Conservation (phyloP, 2,113 vertebrate species). For the Pygoscelis antarcticus region DNA sequence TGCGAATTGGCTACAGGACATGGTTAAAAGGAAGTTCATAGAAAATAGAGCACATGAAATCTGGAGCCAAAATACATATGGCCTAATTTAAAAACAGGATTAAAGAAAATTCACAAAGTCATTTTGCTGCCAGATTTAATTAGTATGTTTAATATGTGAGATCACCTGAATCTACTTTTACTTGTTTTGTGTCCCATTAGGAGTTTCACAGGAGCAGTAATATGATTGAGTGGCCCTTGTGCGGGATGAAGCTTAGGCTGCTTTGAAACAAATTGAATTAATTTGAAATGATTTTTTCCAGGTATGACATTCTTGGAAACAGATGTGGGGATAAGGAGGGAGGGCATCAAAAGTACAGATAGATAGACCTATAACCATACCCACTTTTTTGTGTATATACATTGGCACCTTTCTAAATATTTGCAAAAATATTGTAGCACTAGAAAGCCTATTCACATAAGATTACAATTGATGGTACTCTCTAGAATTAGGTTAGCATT, state of each 20-base stretch:
- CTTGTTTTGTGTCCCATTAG: slow-evolving; percentile 52
- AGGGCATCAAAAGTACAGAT: background rate
- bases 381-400: background rate
- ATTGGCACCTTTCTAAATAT: background rate
- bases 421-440: background rate
- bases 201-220: slow-evolving; percentile 51
- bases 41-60: slow-evolving; percentile 12
- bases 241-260: slow-evolving; percentile 40
- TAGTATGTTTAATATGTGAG: slow-evolving; percentile 40
- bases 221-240: slow-evolving; percentile 61
- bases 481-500: background rate
- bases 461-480: background rate
- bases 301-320: slow-evolving; percentile 62
- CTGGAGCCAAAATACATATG: slow-evolving; percentile 39
- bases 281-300: slow-evolving; percentile 64
- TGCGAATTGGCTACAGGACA: background rate
- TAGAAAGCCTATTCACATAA: background rate
- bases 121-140: slow-evolving; percentile 50
- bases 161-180: slow-evolving; percentile 48
- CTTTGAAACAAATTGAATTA: slow-evolving; percentile 66
- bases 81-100: slow-evolving; percentile 32
- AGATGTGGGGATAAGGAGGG: slow-evolving; percentile 26
- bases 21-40: background rate
- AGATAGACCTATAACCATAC: background rate
- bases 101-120: slow-evolving; percentile 36